These are phyloP conservation scores for Drosophila tani DNA, from an alignment of 1,140 invertebrate species.

Conservation along the genomic window DNA sequence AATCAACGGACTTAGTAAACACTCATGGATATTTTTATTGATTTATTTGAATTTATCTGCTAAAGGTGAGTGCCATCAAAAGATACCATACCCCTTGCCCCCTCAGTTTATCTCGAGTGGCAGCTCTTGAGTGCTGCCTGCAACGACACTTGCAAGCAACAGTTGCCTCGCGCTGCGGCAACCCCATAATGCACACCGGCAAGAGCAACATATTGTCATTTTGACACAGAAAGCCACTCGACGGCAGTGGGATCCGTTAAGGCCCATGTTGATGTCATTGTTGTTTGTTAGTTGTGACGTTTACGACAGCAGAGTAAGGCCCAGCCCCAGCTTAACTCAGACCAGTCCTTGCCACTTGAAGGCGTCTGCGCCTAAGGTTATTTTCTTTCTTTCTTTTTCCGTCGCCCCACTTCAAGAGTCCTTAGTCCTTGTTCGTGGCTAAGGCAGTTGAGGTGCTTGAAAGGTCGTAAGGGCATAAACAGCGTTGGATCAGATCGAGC, in stretches of 20 bases:
- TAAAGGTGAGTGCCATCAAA: conserved; percentile 76
- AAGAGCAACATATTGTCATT: conserved; percentile 76
- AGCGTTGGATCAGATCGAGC: conserved; percentile 3
- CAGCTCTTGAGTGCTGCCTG: conserved; percentile 38
- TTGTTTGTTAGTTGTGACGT: conserved; percentile 72
- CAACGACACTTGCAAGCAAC: conserved; percentile 44
- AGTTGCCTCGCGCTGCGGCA: conserved; percentile 50
- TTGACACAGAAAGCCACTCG: conserved; percentile 80
- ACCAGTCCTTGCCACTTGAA: conserved; percentile 74
- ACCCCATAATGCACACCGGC: conserved; percentile 21
- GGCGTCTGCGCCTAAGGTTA: conserved; percentile 72
- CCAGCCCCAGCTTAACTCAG: conserved; percentile 58
- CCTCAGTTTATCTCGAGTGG: conserved; percentile 43
- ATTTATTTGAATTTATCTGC: conserved; percentile 85
- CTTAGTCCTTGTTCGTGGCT: conserved; percentile 45
- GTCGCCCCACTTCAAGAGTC: conserved; percentile 43
- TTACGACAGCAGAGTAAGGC: conserved; percentile 77
- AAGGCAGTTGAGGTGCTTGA: conserved; percentile 23
- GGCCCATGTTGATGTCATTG: conserved; percentile 39
- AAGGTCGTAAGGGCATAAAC: conserved; percentile 35
- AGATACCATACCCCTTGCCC: neutral
- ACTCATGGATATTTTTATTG: conserved; percentile 85
- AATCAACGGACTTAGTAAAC: conserved; percentile 83
- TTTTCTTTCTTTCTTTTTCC: conserved; percentile 31
- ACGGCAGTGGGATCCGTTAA: conserved; percentile 46